Evolutionary conservation across 2,797 vertebrate species (phyloP).

Genomic region (Epinephelus awoara): DNA sequence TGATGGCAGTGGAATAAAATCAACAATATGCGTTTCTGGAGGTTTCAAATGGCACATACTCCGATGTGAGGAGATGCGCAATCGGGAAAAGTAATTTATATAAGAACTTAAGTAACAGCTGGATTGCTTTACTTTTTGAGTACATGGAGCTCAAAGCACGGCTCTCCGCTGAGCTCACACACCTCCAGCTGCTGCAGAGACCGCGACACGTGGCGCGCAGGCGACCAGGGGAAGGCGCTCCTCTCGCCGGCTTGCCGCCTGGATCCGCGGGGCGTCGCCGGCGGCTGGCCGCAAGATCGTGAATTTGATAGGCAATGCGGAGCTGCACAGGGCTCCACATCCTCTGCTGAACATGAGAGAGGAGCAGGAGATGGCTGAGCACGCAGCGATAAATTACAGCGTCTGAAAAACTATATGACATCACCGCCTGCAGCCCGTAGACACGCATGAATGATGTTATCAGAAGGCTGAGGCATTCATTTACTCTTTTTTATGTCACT

Average conservation of each 20-base stretch:
- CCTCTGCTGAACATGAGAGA: constrained; percentile 19
- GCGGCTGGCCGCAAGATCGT: constrained; percentile 79
- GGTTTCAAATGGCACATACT: background rate
- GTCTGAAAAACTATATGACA: constrained; percentile 28
- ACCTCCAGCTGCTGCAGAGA: constrained; percentile 83
- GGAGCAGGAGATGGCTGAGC: constrained; percentile 5
- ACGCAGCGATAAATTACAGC: constrained; percentile 32
- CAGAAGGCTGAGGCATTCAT: background rate
- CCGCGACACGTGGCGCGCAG: constrained; percentile 90
- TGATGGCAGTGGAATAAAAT: background rate
- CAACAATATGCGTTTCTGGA: background rate
- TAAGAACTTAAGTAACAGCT: background rate
- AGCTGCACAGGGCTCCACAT: constrained; percentile 38
- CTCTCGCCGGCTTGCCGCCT: constrained; percentile 84
- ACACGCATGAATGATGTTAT: constrained; percentile 13
- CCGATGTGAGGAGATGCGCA: background rate
- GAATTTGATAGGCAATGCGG: constrained; percentile 72
- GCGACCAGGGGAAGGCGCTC: constrained; percentile 84
- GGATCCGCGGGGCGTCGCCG: constrained; percentile 82
- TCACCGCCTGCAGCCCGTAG: constrained; percentile 12
- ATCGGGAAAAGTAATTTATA: background rate
- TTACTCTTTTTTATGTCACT: constrained; percentile 5
- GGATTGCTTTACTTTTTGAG: background rate
- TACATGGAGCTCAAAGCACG: background rate
- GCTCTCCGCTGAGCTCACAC: constrained; percentile 56